Percentiles rank a stretch among this genome's conserved stretches.
These are phyloP conservation scores for Promerops cafer DNA, from an alignment of 2,113 vertebrate species.

Conservation along the genomic window DNA sequence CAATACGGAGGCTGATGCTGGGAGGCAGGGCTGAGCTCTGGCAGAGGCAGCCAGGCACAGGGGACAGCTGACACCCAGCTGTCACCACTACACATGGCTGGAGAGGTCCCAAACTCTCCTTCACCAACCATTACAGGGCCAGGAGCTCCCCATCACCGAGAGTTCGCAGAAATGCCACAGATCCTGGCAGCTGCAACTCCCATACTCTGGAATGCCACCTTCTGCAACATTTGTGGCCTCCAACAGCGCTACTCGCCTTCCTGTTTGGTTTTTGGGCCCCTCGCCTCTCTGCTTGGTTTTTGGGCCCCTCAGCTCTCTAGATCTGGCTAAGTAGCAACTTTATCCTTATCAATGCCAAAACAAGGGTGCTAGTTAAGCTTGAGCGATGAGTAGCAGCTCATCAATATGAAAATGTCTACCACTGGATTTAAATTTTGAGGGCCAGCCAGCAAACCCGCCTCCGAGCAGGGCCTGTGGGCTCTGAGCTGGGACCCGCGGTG, in stretches of 20 bases:
- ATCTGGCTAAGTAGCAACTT: neutral
- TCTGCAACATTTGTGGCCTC: rapidly evolving
- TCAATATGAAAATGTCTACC: neutral
- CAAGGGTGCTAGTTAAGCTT: neutral
- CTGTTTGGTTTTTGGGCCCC: neutral
- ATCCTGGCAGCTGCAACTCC: neutral
- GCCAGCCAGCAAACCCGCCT: neutral
- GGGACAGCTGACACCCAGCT: neutral
- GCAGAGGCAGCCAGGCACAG: rapidly evolving
- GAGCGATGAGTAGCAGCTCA: neutral
- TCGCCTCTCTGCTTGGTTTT: neutral
- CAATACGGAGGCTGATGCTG: neutral
- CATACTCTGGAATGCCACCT: neutral
- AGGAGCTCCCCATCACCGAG: neutral
- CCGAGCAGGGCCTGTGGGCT: neutral
- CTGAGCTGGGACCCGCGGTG: neutral
- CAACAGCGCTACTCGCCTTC: rapidly evolving
- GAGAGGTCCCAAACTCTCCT: neutral
- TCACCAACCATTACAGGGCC: rapidly evolving
- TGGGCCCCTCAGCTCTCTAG: rapidly evolving
- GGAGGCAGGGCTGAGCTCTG: neutral
- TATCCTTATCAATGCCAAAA: neutral
- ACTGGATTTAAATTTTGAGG: neutral
- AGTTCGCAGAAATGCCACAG: neutral
- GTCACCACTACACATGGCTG: rapidly evolving